Evolutionary conservation across 1,140 invertebrate species (phyloP).

Genomic region (Parapsyche elsis): DNA sequence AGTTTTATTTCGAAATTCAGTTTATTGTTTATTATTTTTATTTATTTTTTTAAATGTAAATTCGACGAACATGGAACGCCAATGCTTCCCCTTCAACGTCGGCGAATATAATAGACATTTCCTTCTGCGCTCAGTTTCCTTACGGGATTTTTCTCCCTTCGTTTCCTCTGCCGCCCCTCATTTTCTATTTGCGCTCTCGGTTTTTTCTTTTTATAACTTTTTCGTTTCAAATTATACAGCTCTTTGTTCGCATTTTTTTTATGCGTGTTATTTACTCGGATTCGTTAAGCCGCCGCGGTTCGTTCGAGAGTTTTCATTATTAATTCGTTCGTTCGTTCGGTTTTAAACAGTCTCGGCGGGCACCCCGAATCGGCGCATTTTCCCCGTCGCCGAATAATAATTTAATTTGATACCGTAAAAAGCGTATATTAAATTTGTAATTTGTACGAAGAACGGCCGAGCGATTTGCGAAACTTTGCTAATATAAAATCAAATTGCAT

Average conservation of each 20-base stretch:
- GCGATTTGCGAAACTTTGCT: too few relatives aligned
- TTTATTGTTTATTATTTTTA: too few relatives aligned
- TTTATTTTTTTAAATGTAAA: neutral
- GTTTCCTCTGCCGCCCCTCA: slow-evolving; percentile 49
- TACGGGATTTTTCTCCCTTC: slow-evolving; percentile 54
- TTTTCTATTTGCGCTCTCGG: slow-evolving; percentile 55
- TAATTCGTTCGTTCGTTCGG: slow-evolving; percentile 49
- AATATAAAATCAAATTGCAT: too few relatives aligned
- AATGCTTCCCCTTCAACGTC: slow-evolving; percentile 1
- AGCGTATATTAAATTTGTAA: too few relatives aligned
- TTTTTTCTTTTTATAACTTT: slow-evolving; percentile 55
- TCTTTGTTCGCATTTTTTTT: slow-evolving; percentile 54
- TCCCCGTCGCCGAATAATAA: too few relatives aligned
- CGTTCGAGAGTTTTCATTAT: slow-evolving; percentile 47
- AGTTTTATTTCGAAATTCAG: neutral
- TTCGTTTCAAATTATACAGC: slow-evolving; percentile 56
- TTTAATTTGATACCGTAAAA: too few relatives aligned
- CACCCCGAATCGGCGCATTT: too few relatives aligned
- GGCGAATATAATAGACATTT: slow-evolving; percentile 56
- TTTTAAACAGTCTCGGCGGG: slow-evolving; percentile 24
- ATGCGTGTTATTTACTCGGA: slow-evolving; percentile 55
- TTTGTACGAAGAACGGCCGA: too few relatives aligned
- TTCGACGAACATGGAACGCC: neutral
- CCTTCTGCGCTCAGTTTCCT: slow-evolving; percentile 54
- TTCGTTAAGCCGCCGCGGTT: slow-evolving; percentile 49